Evolutionary conservation across 2,888 invertebrate species (phyloP), one percentile per base, ranked within the genome.

Genomic region (Drymonia ruficornis): DNA sequence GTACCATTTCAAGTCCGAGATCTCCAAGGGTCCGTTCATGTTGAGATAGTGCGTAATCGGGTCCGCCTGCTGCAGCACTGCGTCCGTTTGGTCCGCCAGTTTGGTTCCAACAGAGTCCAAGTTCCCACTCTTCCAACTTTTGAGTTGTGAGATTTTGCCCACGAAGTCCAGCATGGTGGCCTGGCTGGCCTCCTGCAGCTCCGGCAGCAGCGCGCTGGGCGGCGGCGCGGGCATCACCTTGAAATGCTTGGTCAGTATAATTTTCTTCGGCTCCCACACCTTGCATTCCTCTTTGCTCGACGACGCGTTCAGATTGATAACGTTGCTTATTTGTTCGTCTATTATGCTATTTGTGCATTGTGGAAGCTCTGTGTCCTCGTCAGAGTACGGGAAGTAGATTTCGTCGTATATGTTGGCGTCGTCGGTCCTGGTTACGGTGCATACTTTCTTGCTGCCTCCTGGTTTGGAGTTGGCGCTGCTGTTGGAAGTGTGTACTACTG

Each of bases 381-480:
- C 94, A 57, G 94, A 94, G 64, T 94, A 94, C 76, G 94, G 93
- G 65, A 93, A 93, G 73, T 89, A 92, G 59, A 93, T 89, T 58
- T 92, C 91, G 69, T 93, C 93, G 65, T 89, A 88, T 61, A 91
- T 83, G 63, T 88, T 81, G 12, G 86, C 77, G 74, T 90, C 83
- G 60, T 86, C 81, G 3, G 90, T 80, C 59, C 92, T 70, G 16
- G 89, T 72, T 2, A 91, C 84, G 0, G 89, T 78, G 63, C 89
- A 87, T 0, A 89, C 87, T 66, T 93, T 93, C 85, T 94, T 81
- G 84, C 93, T 87, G 70, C 94, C 76, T 62, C 95, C 80, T 56
- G 94, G 74, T 84, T 95, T 80, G 67, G 94, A 77, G 80, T 88
- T 83, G 18, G 85, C 83, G 71, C 93, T 87, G 78, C 93, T 78